A percentile compares a stretch with the other conserved stretches of the same genome.
Conservation (phyloP, 1,140 invertebrate genomes). For the Nasonia vitripennis region DNA sequence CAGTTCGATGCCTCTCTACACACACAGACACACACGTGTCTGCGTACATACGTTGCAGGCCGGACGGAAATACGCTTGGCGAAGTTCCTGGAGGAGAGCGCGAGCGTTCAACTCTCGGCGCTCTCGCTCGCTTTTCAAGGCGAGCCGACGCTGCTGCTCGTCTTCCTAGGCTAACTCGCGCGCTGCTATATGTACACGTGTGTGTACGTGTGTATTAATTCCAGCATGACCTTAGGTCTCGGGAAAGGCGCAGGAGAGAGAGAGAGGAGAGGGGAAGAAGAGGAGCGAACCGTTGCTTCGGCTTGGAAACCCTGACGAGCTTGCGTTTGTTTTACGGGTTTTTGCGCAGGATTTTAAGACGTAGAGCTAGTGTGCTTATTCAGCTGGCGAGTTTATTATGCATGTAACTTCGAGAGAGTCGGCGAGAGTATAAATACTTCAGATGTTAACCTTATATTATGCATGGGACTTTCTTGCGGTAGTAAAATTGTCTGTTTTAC, state of each 20-base stretch:
- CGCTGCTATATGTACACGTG: not conserved
- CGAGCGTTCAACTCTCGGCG: constrained; percentile 40
- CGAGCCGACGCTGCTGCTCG: constrained; percentile 22
- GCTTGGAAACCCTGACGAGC: not conserved
- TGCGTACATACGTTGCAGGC: not conserved
- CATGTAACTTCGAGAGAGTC: too few species aligned
- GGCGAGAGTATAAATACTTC: too few species aligned
- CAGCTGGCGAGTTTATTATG: not conserved
- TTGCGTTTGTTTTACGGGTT: not conserved
- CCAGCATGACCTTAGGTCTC: constrained; percentile 33
- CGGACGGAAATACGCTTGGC: constrained; percentile 53
- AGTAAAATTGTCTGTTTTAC: not conserved
- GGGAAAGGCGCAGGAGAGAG: not conserved
- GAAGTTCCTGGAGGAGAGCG: constrained; percentile 35
- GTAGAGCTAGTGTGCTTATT: not conserved
- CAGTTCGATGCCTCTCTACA: not conserved
- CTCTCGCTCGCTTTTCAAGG: constrained; percentile 43
- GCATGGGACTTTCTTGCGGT: not conserved
- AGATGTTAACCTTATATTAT: too few species aligned
- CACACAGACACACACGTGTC: not conserved
- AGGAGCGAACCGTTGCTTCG: constrained; percentile 17
- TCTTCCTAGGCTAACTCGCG: not conserved
- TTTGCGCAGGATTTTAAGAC: not conserved
- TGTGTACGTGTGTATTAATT: constrained; percentile 34
- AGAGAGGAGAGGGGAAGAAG: not conserved